Evolutionary conservation across 2,797 vertebrate genomes (phyloP).

Genomic region (Danio choprae): DNA sequence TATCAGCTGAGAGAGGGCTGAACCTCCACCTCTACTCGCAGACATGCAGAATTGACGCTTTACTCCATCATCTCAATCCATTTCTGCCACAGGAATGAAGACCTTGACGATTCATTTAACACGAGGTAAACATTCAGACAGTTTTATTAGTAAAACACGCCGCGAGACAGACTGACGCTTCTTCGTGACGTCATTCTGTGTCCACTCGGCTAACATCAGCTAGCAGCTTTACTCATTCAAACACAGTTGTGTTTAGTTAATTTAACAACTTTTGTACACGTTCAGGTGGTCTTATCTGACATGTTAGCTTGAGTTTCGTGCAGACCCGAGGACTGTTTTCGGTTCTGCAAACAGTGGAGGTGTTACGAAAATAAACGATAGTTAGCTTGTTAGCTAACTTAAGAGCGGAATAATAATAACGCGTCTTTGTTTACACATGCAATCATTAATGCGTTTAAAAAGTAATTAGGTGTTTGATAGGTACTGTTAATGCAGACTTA

Average conservation of each 20-base stretch:
- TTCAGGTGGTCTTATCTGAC: background rate
- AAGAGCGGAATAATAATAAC: background rate
- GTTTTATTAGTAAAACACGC: background rate
- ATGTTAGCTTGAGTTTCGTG: background rate
- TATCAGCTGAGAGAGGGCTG: constrained; percentile 3
- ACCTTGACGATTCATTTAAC: background rate
- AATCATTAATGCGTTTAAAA: background rate
- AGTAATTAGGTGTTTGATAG: background rate
- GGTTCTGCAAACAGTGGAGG: background rate
- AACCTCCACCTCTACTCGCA: background rate
- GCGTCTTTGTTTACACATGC: background rate
- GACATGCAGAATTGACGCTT: background rate
- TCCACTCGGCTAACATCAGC: constrained; percentile 15
- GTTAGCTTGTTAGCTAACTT: constrained; percentile 31
- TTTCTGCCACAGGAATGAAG: background rate
- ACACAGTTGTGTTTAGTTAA: background rate
- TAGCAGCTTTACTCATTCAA: constrained; percentile 10
- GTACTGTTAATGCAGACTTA: background rate
- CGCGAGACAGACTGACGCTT: background rate
- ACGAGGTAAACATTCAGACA: constrained; percentile 2
- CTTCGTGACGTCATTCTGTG: background rate
- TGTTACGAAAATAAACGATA: background rate
- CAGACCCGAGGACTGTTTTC: background rate
- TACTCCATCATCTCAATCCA: background rate
- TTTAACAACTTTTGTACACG: background rate